Percentiles rank a stretch among this genome's conserved stretches.
Evolutionary conservation across 2,113 vertebrate genomes (phyloP).

Genomic region (Podarcis muralis): DNA sequence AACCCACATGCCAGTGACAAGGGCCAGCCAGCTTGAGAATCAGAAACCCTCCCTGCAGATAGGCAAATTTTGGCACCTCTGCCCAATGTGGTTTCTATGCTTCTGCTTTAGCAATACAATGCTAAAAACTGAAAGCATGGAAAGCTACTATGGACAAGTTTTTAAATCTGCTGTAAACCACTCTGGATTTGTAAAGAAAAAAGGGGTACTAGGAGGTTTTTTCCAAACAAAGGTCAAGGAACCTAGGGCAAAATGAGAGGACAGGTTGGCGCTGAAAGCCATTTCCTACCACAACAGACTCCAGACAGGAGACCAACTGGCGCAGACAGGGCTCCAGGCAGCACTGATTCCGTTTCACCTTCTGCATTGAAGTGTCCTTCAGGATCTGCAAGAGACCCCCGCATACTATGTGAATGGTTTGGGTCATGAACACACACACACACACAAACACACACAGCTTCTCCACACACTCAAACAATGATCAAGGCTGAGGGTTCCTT

Average conservation of each 20-base stretch:
- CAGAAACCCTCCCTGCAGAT: background rate
- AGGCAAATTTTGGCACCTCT: background rate
- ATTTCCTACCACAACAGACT: slow-evolving; percentile 90
- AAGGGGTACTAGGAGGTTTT: background rate
- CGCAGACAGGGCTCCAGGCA: slow-evolving; percentile 97
- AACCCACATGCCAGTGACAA: background rate
- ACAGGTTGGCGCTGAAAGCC: background rate
- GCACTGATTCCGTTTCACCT: slow-evolving; percentile 98
- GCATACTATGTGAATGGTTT: background rate
- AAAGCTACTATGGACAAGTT: background rate
- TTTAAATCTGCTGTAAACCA: background rate
- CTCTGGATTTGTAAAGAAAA: background rate
- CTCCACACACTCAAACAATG: background rate
- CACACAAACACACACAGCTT: background rate
- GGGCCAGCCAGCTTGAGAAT: background rate
- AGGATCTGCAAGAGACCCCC: slow-evolving; percentile 81
- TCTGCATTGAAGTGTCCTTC: slow-evolving; percentile 96
- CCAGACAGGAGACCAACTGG: slow-evolving; percentile 95
- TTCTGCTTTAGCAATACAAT: background rate
- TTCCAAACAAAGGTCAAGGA: background rate
- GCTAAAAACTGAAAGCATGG: background rate
- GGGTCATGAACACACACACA: background rate
- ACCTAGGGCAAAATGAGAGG: slow-evolving; percentile 23
- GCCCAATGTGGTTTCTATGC: background rate
- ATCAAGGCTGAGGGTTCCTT: background rate